A percentile compares a stretch with the other conserved stretches of the same genome.
Evolutionary conservation across 2,888 invertebrate species (phyloP).

Genomic region (Anorthoa munda): DNA sequence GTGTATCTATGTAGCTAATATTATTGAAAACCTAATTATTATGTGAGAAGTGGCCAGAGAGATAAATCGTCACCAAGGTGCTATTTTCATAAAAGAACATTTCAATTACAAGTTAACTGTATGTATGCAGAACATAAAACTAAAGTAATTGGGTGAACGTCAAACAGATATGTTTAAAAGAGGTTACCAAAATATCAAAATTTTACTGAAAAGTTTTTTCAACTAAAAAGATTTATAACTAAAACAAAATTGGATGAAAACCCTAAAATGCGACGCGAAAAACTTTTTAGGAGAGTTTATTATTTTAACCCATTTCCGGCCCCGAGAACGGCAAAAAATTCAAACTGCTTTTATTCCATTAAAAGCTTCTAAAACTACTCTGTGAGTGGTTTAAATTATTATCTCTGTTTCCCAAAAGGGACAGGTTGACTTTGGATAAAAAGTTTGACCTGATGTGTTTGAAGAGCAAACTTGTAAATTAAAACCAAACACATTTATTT

Average conservation of each 20-base stretch:
- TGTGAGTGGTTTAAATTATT: conserved; percentile 58
- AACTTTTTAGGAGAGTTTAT: conserved; percentile 48
- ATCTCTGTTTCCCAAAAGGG: conserved; percentile 51
- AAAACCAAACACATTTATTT: not conserved
- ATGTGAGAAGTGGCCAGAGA: not conserved
- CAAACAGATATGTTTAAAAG: conserved; percentile 1
- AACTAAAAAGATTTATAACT: conserved; percentile 9
- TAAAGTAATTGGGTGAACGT: not conserved
- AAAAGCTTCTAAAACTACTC: conserved; percentile 64
- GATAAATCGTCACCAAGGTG: not conserved
- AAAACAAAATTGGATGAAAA: conserved; percentile 23
- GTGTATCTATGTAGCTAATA: not conserved
- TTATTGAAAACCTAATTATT: not conserved
- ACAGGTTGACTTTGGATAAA: conserved; percentile 42
- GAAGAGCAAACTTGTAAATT: not conserved
- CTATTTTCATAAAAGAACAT: conserved; percentile 2
- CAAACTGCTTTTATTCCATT: conserved; percentile 63
- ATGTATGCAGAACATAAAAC: not conserved
- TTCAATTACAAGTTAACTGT: not conserved
- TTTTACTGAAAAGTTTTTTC: conserved; percentile 1
- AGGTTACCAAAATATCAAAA: not conserved
- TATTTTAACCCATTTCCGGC: conserved; percentile 54
- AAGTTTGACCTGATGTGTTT: conserved; percentile 19
- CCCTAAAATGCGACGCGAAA: conserved; percentile 24
- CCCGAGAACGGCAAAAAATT: conserved; percentile 35